These are phyloP conservation scores for Beroe ovata DNA, from an alignment of 37 sponge, comb jelly and placozoan species.

Conservation along the genomic window DNA sequence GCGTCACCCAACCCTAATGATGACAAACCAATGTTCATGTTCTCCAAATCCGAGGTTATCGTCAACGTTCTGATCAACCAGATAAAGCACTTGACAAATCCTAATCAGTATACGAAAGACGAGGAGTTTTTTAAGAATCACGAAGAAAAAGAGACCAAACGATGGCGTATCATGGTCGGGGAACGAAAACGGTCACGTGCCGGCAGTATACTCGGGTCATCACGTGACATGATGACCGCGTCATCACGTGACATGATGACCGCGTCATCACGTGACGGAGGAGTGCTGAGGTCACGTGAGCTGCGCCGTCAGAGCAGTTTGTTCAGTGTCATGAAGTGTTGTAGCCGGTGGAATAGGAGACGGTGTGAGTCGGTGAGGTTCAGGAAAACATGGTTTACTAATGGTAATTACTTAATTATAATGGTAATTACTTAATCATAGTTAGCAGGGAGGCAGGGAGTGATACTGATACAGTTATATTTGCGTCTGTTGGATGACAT, in stretches of 20 bases:
- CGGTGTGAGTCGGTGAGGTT: not conserved
- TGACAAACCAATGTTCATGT: not conserved
- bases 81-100: not conserved
- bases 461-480: too few species aligned
- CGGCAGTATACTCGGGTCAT: not conserved
- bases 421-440: too few species aligned
- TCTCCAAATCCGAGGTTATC: not conserved
- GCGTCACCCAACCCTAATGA: not conserved
- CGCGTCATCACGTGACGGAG: not conserved
- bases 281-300: not conserved
- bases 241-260: not conserved
- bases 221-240: not conserved
- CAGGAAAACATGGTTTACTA: conserved; percentile 12
- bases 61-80: not conserved
- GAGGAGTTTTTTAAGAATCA: not conserved
- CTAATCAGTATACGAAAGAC: not conserved
- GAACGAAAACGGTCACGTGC: not conserved
- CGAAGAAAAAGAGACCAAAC: not conserved
- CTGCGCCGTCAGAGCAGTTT: not conserved
- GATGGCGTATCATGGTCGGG: too few species aligned
- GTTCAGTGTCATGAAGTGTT: conserved; percentile 22
- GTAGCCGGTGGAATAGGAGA: conserved; percentile 11
- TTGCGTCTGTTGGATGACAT: too few species aligned
- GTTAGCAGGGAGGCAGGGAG: too few species aligned
- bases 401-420: too few species aligned